Evolutionary conservation across 2,888 invertebrate species (phyloP), one percentile per base, ranked within the genome.

Genomic region (Cyaniris semiargus): DNA sequence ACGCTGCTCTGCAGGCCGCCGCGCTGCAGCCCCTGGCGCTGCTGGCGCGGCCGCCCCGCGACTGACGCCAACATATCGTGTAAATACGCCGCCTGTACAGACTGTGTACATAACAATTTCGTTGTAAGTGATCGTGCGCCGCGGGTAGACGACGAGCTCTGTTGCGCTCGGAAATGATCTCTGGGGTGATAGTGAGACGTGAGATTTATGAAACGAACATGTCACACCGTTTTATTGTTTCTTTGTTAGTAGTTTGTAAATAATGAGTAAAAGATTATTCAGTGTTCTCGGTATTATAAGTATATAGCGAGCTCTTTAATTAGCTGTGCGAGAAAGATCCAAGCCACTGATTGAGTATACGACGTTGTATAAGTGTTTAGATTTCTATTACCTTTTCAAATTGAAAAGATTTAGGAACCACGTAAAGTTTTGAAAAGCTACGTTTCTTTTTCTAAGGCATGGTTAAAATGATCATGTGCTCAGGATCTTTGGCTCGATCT

Each of bases 1-100:
- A 81, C 79, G 79, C 78, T 75, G 94, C 78, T 92, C 95, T 91
- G 92, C 79, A 94, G 93, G 92, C 84, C 89, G 95, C 87, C 91
- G 94, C 95, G 95, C 83, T 84, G 82, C 84, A 83, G 82, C 84
- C 83, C 83, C 88, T 89, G 85, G 86, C 92, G 85, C 86, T 90
- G 87, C 87, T 90, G 84, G 87, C 91, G 86, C 88, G 89, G 82
- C 86, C 88, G 83, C 86, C 83, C 78, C 88, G 87, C 85, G 89
- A 88, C 85, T 87, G 88, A 86, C 87, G 85, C 84, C 82, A 85
- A 84, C 85, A 91, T 83, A 84, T 84, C 84, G 79, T 83, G 84
- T 84, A 84, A 82, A 84, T 83, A 84, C 80, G 80, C 79, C 74
- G 53, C 78, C 79, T 81, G 80, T 81, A 79, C 80, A 80, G 82